Evolutionary conservation across 2,113 vertebrate species (phyloP).

Genomic region (Mohoua ochrocephala): DNA sequence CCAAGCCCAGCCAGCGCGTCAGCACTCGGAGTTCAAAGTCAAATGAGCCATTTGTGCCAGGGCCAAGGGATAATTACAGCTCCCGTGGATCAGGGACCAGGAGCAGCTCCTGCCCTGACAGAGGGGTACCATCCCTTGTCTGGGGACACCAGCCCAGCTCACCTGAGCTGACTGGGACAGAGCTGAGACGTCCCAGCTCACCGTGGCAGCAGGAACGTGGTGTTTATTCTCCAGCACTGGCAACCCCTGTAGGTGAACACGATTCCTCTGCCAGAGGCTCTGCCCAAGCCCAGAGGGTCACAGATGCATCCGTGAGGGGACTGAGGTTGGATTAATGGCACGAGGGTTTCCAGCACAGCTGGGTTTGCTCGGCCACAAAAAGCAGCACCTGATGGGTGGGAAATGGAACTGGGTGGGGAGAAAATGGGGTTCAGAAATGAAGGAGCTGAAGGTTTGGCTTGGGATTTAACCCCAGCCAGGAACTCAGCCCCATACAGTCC

Average conservation of each 20-base stretch:
- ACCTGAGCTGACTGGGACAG: not conserved
- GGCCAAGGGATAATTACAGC: conserved; percentile 41
- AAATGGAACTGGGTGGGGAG: not conserved
- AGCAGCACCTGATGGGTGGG: not conserved
- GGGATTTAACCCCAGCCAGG: not conserved
- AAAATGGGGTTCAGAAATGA: not conserved
- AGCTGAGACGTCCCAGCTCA: not conserved
- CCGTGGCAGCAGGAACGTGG: rapidly evolving
- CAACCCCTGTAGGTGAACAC: not conserved
- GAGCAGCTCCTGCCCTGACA: not conserved
- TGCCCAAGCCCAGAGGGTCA: not conserved
- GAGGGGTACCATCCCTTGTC: not conserved
- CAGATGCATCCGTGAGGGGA: not conserved
- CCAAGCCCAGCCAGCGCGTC: not conserved
- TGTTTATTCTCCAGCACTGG: not conserved
- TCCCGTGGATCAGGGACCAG: not conserved
- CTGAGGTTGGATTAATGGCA: not conserved
- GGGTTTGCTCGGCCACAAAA: not conserved
- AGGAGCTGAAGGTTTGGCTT: not conserved
- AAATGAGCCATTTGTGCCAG: conserved; percentile 25
- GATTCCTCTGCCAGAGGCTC: not conserved
- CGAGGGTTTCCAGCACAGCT: not conserved
- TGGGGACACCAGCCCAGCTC: not conserved
- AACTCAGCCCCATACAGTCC: no score
- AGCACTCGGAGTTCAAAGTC: not conserved